Evolutionary conservation across 2,888 invertebrate genomes (phyloP).

Genomic region (Drosophila barbarae): DNA sequence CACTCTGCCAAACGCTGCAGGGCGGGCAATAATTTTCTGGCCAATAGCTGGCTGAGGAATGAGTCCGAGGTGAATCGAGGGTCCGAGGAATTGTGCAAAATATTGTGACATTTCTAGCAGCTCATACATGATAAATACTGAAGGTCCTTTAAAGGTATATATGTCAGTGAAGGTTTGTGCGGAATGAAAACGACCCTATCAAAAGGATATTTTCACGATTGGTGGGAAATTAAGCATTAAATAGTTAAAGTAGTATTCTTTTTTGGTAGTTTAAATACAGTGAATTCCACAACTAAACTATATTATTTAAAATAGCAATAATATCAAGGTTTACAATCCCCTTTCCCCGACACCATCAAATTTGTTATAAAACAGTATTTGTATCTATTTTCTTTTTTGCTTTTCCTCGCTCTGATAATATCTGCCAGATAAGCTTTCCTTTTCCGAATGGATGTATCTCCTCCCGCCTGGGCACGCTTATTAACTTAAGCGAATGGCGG

Average conservation of each 20-base stretch:
- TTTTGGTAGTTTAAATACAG: too few species aligned
- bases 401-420: neutral
- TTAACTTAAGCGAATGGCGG: constrained; percentile 64
- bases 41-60: constrained; percentile 53
- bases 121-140: constrained; percentile 5
- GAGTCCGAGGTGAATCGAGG: constrained; percentile 26
- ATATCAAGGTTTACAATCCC: neutral
- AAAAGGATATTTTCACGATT: neutral
- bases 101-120: constrained; percentile 35
- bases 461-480: constrained; percentile 57
- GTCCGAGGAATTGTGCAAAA: constrained; percentile 35
- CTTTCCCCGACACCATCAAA: too few species aligned
- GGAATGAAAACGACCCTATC: neutral
- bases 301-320: accelerated
- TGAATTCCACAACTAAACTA: too few species aligned
- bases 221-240: too few species aligned
- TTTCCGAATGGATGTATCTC: constrained; percentile 40
- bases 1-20: constrained; percentile 73
- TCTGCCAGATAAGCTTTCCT: constrained; percentile 24
- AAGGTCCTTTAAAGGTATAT: neutral
- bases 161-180: neutral
- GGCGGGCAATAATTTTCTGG: constrained; percentile 60
- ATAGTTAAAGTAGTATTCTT: too few species aligned
- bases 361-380: too few species aligned
- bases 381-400: neutral